Evolutionary conservation across 1,140 invertebrate genomes (phyloP), one percentile per base, ranked within the genome.

Genomic region (Bombus superbus): DNA sequence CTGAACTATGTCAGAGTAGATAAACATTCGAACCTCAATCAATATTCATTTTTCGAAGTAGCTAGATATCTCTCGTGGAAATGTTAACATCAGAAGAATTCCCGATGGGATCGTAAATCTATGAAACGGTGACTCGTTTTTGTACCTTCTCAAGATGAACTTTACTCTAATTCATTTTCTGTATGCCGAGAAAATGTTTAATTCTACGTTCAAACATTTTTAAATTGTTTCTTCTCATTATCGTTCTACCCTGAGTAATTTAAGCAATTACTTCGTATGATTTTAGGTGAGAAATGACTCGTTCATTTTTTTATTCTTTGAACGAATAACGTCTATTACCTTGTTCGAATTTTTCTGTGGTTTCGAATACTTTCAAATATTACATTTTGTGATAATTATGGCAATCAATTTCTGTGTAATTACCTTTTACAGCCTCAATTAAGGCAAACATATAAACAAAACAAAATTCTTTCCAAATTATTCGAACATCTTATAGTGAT

Each of bases 31-130:
- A 32, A 35, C 64, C 32, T 18, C n/a, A 9, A 66, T 66, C n/a
- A 66, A 66, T 66, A 66, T 79, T 78, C 59, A 79, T 66, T 44
- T 66, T n/a, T 32, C 22, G 9, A 79, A 44, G n/a, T n/a, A 64
- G 35, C 47, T 59, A 18, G 35, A 22, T 40, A 59, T 40, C 38
- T 57, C 40, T 42, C n/a, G 9, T 6, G 3, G 13, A 28, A 42
- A 62, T 42, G 25, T 76, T 62, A 77, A 62, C 57, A 77, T 42
- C 8, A 18, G 57, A 32, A 42, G 35, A 32, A 77, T 42, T 62
- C 57, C 9, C 28, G 10, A 18, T 32, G 38, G 38, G 10, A 77
- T 62, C 38, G 28, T 62, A 57, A 77, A n/a, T 62, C 15, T 40
- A 40, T n/a, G 8, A 5, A 38, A 38, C 25, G 18, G 11, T 59